Percentiles rank a stretch among this genome's conserved stretches.
phyloP scores from a whole-genome alignment of 2,888 invertebrate species.

The Scaeva pyrastri region DNA sequence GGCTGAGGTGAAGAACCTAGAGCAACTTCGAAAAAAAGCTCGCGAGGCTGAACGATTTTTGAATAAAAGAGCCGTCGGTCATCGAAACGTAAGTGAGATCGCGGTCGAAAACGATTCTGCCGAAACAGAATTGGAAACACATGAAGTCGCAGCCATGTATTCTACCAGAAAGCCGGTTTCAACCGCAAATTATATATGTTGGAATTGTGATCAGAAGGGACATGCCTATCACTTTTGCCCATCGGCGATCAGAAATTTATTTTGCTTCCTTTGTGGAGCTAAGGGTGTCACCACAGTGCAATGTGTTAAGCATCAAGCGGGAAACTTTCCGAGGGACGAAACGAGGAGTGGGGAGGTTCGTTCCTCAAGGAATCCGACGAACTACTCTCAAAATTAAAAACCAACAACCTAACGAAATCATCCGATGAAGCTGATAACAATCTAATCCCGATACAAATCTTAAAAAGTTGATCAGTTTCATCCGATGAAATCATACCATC shows the following conservation, averaged over 20 bases:
- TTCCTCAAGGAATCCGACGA: constrained; percentile 1
- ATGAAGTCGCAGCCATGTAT: too few species aligned
- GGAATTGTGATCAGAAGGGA: background rate
- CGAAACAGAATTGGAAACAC: too few species aligned
- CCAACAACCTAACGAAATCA: background rate
- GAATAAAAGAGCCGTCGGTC: too few species aligned
- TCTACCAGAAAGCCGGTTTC: too few species aligned
- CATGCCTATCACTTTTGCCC: background rate
- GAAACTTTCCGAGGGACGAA: constrained; percentile 17
- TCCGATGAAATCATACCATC: background rate
- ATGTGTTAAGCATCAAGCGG: constrained; percentile 2
- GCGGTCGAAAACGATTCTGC: too few species aligned
- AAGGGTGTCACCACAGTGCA: background rate
- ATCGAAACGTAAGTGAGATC: too few species aligned
- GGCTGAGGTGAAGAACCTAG: too few species aligned
- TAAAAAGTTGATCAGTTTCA: background rate
- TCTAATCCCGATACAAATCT: background rate
- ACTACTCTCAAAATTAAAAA: constrained; percentile 8
- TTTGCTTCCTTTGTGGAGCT: constrained; percentile 12
- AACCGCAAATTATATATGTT: too few species aligned
- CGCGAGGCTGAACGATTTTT: too few species aligned
- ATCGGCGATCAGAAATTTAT: background rate
- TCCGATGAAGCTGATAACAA: background rate
- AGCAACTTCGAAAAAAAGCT: too few species aligned
- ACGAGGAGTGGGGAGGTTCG: background rate